Evolutionary conservation across 2,113 vertebrate genomes (phyloP), one percentile per base, ranked within the genome.

Genomic region (Danio rerio): DNA sequence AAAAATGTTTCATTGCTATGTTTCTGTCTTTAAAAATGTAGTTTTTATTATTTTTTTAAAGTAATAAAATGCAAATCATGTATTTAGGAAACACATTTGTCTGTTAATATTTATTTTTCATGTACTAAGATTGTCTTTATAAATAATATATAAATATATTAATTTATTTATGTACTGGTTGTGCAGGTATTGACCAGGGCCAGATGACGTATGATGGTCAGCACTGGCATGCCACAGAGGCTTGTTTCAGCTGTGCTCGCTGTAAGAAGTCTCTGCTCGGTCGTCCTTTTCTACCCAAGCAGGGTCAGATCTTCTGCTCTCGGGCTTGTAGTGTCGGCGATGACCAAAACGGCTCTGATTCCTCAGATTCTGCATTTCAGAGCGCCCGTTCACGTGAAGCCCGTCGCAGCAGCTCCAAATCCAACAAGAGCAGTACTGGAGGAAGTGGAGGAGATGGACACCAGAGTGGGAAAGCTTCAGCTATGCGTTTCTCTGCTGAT

Each of bases 131-230:
- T 31, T 31, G 31, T 31, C 31, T 31, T 31, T 31, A 31, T 31
- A 31, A 31, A 31, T 31, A 31, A 31, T 31, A 3, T 31, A 3
- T 31, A 2, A 31, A 31, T 31, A 31, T 31, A n/a, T n/a, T n/a
- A 2, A 31, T 31, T 31, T 61, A 5, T 4, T 13, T 20, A 15
- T 61, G 8, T 9, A 50, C 31, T 50, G n/a, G n/a, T 75, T 59
- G 20, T 61, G 9, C 86, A 99, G 98, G 98, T 69, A 99, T 99
- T 0, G 98, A 99, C 93, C 98, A 99, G 89, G 98, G 98, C 84
- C 98, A 99, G 89, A 99, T 99, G 98, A 99, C 97, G 0, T 99
- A 99, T 0, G 98, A 98, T 0, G 98, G 98, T 52, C 98, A 99
- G 77, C 98, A 99, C 91, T 99, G 98, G 98, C 98, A 99, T 0